Evolutionary conservation across 2,888 invertebrate genomes (phyloP).

Genomic region (Amorpha juglandis): DNA sequence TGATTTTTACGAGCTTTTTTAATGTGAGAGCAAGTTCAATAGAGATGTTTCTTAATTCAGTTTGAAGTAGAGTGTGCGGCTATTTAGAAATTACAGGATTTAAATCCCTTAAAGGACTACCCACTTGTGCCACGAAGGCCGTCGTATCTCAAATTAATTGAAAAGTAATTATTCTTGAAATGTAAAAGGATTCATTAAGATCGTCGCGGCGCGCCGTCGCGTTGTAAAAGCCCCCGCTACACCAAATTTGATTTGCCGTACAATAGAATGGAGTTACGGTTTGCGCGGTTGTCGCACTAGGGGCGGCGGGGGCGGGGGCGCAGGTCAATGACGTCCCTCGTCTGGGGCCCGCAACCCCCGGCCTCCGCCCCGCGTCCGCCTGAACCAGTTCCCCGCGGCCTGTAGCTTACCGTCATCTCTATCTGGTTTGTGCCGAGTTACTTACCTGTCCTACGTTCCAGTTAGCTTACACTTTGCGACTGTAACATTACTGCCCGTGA

Average conservation of each 20-base stretch:
- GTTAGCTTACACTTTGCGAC: constrained; percentile 55
- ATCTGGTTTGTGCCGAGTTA: constrained; percentile 67
- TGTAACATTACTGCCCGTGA: constrained; percentile 31
- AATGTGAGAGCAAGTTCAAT: no score
- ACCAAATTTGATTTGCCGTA: constrained; percentile 74
- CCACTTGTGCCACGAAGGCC: not conserved
- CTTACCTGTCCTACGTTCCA: constrained; percentile 69
- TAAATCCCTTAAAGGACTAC: no score
- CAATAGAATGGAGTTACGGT: constrained; percentile 77
- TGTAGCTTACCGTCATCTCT: constrained; percentile 73
- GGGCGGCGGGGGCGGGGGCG: constrained; percentile 50
- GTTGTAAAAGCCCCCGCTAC: constrained; percentile 62
- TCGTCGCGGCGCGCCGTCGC: constrained; percentile 26
- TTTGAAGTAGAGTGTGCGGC: no score
- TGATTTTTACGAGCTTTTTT: no score
- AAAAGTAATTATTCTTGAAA: not conserved
- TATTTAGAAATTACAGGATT: no score
- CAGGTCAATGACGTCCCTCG: constrained; percentile 82
- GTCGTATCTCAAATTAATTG: not conserved
- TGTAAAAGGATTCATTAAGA: not conserved
- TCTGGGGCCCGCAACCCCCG: constrained; percentile 66
- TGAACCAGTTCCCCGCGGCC: constrained; percentile 50
- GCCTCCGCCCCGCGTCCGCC: constrained; percentile 50
- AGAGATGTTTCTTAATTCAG: no score
- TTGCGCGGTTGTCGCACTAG: constrained; percentile 66